phyloP scores from a whole-genome alignment of 2,797 vertebrate genomes.

The Propithecus deckenii region DNA sequence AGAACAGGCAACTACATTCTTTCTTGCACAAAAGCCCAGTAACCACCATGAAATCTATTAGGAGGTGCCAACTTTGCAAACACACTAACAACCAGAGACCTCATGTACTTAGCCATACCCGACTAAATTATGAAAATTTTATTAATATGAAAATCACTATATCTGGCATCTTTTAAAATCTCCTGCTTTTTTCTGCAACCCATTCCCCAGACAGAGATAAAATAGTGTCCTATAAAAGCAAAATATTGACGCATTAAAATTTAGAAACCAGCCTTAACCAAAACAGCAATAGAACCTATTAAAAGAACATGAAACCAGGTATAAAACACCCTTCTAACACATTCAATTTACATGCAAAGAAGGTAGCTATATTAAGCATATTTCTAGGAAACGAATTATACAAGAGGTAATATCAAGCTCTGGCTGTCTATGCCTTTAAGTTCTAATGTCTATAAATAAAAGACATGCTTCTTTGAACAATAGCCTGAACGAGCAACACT shows the following conservation, averaged over 20 bases:
- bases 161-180: conserved; percentile 7
- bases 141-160: conserved; percentile 16
- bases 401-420: neutral
- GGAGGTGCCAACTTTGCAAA: conserved; percentile 18
- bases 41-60: neutral
- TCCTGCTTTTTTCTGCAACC: neutral
- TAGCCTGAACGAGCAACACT: conserved; percentile 32
- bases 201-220: neutral
- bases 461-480: conserved; percentile 63
- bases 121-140: conserved; percentile 26
- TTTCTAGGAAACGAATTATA: conserved; percentile 48
- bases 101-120: neutral
- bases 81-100: neutral
- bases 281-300: conserved; percentile 38
- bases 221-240: conserved; percentile 41
- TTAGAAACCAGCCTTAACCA: conserved; percentile 57
- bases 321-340: conserved; percentile 16
- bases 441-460: conserved; percentile 73
- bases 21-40: conserved; percentile 21
- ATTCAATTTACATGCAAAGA: conserved; percentile 56
- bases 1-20: conserved; percentile 56
- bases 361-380: neutral
- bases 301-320: conserved; percentile 41
- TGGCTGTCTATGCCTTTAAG: conserved; percentile 65
- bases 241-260: conserved; percentile 59